A percentile compares a stretch with the other conserved stretches of the same genome.
phyloP scores from a whole-genome alignment of 1,140 invertebrate genomes.

The Cyphomyrmex costatus region DNA sequence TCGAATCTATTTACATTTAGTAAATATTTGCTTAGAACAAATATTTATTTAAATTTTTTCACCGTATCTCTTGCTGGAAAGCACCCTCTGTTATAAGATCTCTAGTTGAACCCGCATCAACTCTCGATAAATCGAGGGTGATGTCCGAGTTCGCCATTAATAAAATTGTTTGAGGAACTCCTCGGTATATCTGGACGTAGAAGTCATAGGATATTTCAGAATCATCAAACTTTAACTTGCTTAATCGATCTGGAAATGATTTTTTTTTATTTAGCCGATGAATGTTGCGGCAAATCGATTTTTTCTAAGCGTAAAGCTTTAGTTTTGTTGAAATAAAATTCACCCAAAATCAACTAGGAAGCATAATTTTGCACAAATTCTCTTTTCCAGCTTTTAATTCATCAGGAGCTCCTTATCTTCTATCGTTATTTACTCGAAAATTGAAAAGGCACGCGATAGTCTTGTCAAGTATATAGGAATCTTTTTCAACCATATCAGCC shows the following conservation, averaged over 20 bases:
- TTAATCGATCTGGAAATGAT: not conserved
- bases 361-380: not conserved
- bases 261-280: not conserved
- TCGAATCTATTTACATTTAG: too few relatives aligned
- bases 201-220: not conserved
- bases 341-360: not conserved
- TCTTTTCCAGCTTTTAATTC: too few relatives aligned
- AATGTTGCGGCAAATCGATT: not conserved
- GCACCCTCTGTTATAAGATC: too few relatives aligned
- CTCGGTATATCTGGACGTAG: not conserved
- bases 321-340: not conserved
- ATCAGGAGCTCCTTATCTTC: not conserved
- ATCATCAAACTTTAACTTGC: not conserved
- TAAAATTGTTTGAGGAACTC: not conserved
- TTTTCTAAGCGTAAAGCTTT: not conserved
- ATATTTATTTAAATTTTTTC: too few relatives aligned
- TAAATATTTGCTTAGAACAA: too few relatives aligned
- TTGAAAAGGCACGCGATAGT: not conserved
- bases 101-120: not conserved
- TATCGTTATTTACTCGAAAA: not conserved
- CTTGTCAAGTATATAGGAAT: not conserved
- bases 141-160: conserved; percentile 34
- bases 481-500: not conserved
- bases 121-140: conserved; percentile 28
- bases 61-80: too few relatives aligned